A percentile compares a stretch with the other conserved stretches of the same genome.
Evolutionary conservation across 1,140 invertebrate genomes (phyloP).

Genomic region (Tyrophagus putrescentiae): DNA sequence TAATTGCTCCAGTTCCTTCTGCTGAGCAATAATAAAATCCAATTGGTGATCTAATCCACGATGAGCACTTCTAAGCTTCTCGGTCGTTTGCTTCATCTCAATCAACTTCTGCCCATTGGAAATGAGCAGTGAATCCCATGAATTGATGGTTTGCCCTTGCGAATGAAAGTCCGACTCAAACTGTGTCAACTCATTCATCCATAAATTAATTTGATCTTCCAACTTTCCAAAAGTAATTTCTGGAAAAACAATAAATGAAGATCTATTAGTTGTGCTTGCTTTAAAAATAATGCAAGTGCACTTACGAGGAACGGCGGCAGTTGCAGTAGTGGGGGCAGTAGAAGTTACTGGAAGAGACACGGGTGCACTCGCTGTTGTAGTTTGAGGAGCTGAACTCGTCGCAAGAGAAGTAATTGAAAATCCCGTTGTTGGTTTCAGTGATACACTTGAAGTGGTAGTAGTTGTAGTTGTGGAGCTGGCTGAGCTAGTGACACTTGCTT

Average conservation of each 20-base stretch:
- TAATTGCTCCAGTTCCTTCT: constrained; percentile 76
- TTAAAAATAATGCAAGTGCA: constrained; percentile 6
- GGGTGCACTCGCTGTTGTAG: constrained; percentile 32
- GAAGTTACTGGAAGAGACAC: constrained; percentile 24
- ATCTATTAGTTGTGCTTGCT: neutral
- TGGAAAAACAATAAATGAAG: neutral
- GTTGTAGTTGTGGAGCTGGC: constrained; percentile 29
- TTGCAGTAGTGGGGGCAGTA: neutral
- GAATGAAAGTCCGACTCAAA: constrained; percentile 84
- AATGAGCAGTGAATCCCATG: constrained; percentile 78
- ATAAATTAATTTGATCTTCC: constrained; percentile 87
- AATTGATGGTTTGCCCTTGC: constrained; percentile 83
- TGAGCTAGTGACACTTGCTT: constrained; percentile 31
- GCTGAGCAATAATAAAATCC: constrained; percentile 83
- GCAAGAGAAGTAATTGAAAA: constrained; percentile 4
- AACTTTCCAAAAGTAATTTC: constrained; percentile 66
- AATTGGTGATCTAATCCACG: constrained; percentile 75
- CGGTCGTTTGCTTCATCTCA: constrained; percentile 62
- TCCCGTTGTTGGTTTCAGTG: neutral
- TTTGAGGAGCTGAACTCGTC: constrained; percentile 32
- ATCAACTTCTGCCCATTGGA: constrained; percentile 64
- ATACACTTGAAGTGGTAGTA: neutral
- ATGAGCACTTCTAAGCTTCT: constrained; percentile 72
- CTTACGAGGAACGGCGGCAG: neutral
- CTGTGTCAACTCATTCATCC: constrained; percentile 79